Base-by-base conservation (phyloP, 2,113 vertebrate species). In the Eptatretus burgeri region DNA sequence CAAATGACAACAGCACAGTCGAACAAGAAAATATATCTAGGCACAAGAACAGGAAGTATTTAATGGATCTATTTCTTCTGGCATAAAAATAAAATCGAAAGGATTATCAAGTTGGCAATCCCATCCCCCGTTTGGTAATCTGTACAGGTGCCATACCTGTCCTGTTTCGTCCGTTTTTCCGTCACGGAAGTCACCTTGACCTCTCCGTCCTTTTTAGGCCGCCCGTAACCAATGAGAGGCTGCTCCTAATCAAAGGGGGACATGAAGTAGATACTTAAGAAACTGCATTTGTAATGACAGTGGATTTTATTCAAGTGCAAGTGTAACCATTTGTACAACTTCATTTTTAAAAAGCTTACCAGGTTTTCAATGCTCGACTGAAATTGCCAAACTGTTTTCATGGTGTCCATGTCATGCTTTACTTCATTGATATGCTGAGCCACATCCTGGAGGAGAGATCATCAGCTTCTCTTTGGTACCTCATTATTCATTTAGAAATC, bases 381-480 rank as follows among this genome's bases (percentile, higher is more conserved):
- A n/a, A 60, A 17, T 19, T 60, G n/a, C n/a, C n/a, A 17, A 10
- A 60, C 19, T n/a, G 56, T 60, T 10, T 60, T 60, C 10, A 60
- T n/a, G 56, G 56, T 60, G n/a, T 60, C 56, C 56, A 60, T 60
- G 56, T 60, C 56, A 20, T 19, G 56, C 19, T 60, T 60, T 10
- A 60, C 56, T 19, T 60, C 56, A 20, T 60, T 60, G n/a, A 60
- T 19, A 60, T 60, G 19, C 56, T 60, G 56, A n/a, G n/a, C 56
- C 56, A 60, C 56, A 20, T 60, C 56, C 56, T 60, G 56, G n/a
- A 60, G n/a, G 19, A 20, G 56, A 60, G 19, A n/a, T 10, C 9
- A 5, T 41, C 27, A 41, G 3, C 2, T 41, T 41, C 27, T 7
- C 27, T 41, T 41, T 41, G 27, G 27, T 41, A 41, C 27, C 27